Conservation (phyloP, 2,888 invertebrate genomes). For the Pollenia amentaria region DNA sequence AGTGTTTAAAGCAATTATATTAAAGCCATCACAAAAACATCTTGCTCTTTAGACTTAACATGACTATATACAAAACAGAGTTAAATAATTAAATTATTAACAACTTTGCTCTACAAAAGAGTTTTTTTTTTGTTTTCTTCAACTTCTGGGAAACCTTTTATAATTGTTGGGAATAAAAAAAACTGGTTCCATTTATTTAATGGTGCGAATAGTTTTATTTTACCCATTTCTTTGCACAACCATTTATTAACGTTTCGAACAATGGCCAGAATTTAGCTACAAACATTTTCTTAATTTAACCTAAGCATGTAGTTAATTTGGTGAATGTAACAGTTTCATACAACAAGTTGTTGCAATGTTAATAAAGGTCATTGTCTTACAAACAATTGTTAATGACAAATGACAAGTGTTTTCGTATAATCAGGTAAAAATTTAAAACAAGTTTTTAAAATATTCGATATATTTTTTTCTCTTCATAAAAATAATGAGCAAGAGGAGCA, state of each 20-base stretch:
- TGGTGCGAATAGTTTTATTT: slow-evolving; percentile 9
- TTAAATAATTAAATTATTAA: slow-evolving; percentile 50
- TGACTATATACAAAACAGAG: not conserved
- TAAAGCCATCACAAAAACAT: not conserved
- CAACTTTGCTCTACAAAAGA: slow-evolving; percentile 39
- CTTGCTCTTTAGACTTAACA: not conserved
- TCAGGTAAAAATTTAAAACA: not conserved
- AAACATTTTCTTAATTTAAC: not conserved
- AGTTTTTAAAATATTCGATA: not conserved
- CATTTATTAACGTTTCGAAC: not conserved
- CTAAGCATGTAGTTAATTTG: not conserved
- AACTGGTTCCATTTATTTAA: slow-evolving; percentile 48
- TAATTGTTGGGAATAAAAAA: slow-evolving; percentile 20
- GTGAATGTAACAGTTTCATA: slow-evolving; percentile 20
- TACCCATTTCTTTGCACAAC: not conserved
- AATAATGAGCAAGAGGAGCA: no score
- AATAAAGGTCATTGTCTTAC: slow-evolving; percentile 9
- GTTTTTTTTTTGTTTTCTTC: not conserved
- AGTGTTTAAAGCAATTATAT: slow-evolving; percentile 9
- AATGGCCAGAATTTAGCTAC: not conserved
- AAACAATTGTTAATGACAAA: not conserved
- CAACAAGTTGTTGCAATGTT: not conserved
- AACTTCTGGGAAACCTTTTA: slow-evolving; percentile 20
- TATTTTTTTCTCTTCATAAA: no score
- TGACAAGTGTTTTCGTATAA: slow-evolving; percentile 12